phyloP scores from a whole-genome alignment of 2,797 vertebrate genomes.

The Merluccius polli region DNA sequence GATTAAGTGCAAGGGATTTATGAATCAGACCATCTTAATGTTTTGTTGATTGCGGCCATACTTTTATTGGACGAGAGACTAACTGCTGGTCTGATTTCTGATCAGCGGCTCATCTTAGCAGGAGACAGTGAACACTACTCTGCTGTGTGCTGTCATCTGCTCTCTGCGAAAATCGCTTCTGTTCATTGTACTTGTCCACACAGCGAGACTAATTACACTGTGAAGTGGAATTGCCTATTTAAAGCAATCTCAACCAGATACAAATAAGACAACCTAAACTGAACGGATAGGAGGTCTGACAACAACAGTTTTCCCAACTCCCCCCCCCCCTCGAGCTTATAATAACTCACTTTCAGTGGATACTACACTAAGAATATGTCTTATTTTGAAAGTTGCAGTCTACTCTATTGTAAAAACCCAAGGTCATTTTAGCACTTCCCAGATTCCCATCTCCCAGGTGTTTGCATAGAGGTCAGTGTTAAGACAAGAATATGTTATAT shows the following conservation, averaged over 20 bases:
- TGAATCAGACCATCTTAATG: neutral
- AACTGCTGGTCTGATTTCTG: neutral
- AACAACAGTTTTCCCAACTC: neutral
- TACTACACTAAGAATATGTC: neutral
- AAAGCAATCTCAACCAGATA: neutral
- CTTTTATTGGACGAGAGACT: neutral
- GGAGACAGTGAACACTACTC: neutral
- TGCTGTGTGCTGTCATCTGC: neutral
- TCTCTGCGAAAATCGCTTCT: neutral
- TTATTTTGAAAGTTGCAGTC: neutral
- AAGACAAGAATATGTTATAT: neutral
- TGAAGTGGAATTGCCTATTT: neutral
- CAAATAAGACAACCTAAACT: neutral
- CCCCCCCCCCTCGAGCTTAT: neutral
- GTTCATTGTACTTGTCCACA: neutral
- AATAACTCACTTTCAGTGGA: neutral
- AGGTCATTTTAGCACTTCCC: neutral
- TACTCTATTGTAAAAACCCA: neutral
- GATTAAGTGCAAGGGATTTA: neutral
- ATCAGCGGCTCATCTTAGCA: neutral
- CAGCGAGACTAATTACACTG: neutral
- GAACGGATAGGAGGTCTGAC: neutral
- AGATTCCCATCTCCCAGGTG: neutral
- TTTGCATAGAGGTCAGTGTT: neutral
- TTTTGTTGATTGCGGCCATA: neutral